Evolutionary conservation across 2,797 vertebrate species (phyloP).

Genomic region (Dicrostonyx torquatus): DNA sequence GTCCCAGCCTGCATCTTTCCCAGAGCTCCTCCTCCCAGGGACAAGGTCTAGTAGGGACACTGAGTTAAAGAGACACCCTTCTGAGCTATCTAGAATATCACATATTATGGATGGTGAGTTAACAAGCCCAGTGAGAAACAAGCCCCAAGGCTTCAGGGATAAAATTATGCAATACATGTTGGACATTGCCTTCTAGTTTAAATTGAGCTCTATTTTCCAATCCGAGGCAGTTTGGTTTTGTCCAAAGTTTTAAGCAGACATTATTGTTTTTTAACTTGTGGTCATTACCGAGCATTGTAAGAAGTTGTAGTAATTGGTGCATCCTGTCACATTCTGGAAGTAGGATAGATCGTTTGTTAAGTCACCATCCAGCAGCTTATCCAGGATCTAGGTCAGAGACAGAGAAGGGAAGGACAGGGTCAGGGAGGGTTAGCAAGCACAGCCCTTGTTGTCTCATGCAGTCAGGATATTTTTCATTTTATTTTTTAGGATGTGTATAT

Average conservation of each 20-base stretch:
- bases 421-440: not conserved
- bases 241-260: slow-evolving; percentile 52
- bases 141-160: not conserved
- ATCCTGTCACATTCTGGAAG: slow-evolving; percentile 91
- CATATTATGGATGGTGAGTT: not conserved
- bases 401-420: not conserved
- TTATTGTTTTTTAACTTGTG: slow-evolving; percentile 17
- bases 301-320: slow-evolving; percentile 91
- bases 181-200: not conserved
- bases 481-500: not conserved
- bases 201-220: slow-evolving; percentile 38
- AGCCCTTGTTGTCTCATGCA: not conserved
- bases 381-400: slow-evolving; percentile 87
- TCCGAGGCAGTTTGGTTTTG: not conserved
- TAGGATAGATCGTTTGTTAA: slow-evolving; percentile 86
- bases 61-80: not conserved
- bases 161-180: not conserved
- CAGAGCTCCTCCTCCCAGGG: not conserved
- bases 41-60: not conserved
- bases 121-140: not conserved
- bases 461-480: not conserved
- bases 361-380: slow-evolving; percentile 89
- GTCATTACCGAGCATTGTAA: slow-evolving; percentile 88
- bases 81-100: not conserved
- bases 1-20: not conserved